Percentiles rank a stretch among this genome's conserved stretches.
Evolutionary conservation across 2,888 invertebrate genomes (phyloP).

Genomic region (Dastarcus helophoroides): DNA sequence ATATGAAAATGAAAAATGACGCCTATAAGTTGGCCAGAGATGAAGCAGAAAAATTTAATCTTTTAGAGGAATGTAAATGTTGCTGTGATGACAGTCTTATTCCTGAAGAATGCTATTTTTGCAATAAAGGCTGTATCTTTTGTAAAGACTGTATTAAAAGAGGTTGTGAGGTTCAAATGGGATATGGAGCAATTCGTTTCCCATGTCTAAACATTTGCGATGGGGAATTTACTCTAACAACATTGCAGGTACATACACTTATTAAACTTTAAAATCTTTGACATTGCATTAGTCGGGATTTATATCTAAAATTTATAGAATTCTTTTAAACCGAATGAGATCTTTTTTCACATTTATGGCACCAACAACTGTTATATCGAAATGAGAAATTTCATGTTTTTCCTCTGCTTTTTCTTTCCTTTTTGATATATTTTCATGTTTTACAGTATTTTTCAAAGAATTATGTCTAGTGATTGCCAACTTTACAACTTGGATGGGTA

Average conservation of each 20-base stretch:
- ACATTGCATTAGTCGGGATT: no score
- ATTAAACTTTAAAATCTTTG: no score
- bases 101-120: slow-evolving; percentile 32
- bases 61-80: slow-evolving; percentile 39
- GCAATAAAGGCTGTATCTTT: slow-evolving; percentile 29
- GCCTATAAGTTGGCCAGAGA: slow-evolving; percentile 25
- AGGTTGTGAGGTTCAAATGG: slow-evolving; percentile 34
- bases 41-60: slow-evolving; percentile 30
- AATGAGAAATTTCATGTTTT: no score
- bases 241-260: slow-evolving; percentile 26
- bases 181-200: slow-evolving; percentile 35
- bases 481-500: no score
- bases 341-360: no score
- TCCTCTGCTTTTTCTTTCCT: no score
- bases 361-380: no score
- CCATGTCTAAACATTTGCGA: slow-evolving; percentile 39
- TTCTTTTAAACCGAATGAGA: no score
- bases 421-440: no score
- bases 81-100: slow-evolving; percentile 45
- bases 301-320: no score
- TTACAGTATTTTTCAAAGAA: no score
- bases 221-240: slow-evolving; percentile 33
- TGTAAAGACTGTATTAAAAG: slow-evolving; percentile 39
- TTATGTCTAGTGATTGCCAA: no score
- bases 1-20: slow-evolving; percentile 24